These are phyloP conservation scores for Penaeus chinensis DNA, from an alignment of 1,140 invertebrate species.

Conservation along the genomic window DNA sequence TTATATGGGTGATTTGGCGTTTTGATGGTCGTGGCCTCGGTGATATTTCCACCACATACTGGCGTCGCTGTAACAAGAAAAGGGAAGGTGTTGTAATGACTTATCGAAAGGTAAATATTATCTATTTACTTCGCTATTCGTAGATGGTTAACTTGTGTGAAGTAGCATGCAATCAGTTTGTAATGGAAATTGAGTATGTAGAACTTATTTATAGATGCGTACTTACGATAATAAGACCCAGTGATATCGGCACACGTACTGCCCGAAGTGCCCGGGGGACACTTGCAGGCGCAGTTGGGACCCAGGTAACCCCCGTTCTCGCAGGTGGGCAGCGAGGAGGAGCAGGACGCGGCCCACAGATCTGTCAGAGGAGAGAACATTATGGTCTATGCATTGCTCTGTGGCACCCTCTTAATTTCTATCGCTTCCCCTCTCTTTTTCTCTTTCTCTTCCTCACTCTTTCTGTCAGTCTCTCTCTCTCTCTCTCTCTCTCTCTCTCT, in stretches of 20 bases:
- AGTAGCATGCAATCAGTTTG: not conserved
- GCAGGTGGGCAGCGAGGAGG: not conserved
- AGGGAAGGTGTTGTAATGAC: no score
- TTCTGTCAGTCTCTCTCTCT: no score
- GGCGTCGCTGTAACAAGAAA: not conserved
- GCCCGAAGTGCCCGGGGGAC: conserved; percentile 20
- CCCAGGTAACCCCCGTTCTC: conserved; percentile 22
- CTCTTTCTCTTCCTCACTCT: no score
- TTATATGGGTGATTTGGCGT: conserved; percentile 24
- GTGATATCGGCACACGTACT: not conserved
- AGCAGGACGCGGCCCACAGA: not conserved
- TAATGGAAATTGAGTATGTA: not conserved
- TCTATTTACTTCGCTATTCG: not conserved
- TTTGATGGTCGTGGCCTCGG: not conserved
- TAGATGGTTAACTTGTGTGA: not conserved
- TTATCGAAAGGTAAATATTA: no score
- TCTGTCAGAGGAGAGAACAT: not conserved
- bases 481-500: no score
- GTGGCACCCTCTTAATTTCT: no score
- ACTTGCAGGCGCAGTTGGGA: not conserved
- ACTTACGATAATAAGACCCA: conserved; percentile 15
- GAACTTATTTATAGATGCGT: not conserved
- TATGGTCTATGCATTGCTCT: not conserved
- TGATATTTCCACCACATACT: conserved; percentile 26
- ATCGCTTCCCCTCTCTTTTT: no score